phyloP scores from a whole-genome alignment of 2,113 vertebrate species.

The Helogale parvula region DNA sequence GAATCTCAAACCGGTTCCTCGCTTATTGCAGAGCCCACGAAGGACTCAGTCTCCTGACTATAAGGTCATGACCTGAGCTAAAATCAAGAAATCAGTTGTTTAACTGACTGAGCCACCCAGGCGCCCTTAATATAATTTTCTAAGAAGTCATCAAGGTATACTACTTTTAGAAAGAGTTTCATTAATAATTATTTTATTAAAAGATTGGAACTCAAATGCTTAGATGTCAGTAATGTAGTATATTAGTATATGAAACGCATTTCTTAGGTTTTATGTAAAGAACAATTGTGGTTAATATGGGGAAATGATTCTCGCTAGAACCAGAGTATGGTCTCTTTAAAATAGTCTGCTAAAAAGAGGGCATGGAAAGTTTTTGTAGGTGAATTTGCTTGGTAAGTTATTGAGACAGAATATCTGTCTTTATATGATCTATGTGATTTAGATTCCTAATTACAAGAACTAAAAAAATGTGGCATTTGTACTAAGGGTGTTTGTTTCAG shows the following conservation, averaged over 20 bases:
- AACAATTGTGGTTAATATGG: background rate
- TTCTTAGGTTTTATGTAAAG: slow-evolving; percentile 28
- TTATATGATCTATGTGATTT: background rate
- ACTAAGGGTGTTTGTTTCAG: slow-evolving; percentile 4
- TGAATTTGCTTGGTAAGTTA: background rate
- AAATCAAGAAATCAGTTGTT: no score
- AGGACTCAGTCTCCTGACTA: no score
- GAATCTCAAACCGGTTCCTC: no score
- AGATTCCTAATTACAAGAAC: slow-evolving; percentile 10
- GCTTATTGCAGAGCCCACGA: no score
- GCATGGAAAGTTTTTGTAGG: background rate
- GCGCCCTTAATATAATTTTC: background rate
- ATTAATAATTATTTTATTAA: background rate
- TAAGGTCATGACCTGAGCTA: no score
- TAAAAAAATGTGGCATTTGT: background rate
- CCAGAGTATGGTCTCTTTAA: background rate
- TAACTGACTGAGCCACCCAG: no score
- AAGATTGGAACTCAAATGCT: slow-evolving; percentile 28
- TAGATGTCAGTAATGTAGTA: background rate
- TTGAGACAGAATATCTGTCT: slow-evolving; percentile 43
- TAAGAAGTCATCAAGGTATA: background rate
- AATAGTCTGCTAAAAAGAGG: background rate
- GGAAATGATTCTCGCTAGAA: slow-evolving; percentile 38
- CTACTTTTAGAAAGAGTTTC: background rate
- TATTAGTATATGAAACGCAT: background rate